phyloP scores from a whole-genome alignment of 2,113 vertebrate species.

The Mustelus asterias region DNA sequence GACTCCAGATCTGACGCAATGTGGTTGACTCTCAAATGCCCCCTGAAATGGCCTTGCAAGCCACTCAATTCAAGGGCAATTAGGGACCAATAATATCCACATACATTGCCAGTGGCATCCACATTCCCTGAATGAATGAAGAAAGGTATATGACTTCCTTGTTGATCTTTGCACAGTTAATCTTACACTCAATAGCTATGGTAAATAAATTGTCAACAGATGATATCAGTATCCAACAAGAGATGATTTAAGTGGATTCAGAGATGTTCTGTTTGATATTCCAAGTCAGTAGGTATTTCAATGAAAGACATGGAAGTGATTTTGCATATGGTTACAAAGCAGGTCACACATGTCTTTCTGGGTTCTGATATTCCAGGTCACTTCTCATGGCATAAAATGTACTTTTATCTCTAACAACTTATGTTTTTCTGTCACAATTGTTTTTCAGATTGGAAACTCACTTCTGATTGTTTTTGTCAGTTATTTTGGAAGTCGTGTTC shows the following conservation, averaged over 20 bases:
- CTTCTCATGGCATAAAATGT: background rate
- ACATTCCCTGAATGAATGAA: too few relatives aligned
- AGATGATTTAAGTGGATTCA: background rate
- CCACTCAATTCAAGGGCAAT: too few relatives aligned
- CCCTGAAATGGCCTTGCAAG: too few relatives aligned
- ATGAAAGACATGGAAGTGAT: background rate
- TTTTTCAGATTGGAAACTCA: conserved; percentile 77
- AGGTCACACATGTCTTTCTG: background rate
- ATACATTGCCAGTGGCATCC: too few relatives aligned
- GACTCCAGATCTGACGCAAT: too few relatives aligned
- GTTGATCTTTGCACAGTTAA: too few relatives aligned
- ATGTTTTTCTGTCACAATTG: conserved; percentile 34
- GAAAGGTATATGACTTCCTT: too few relatives aligned
- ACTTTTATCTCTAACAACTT: background rate
- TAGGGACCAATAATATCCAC: too few relatives aligned
- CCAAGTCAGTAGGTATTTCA: background rate
- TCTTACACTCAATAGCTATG: too few relatives aligned
- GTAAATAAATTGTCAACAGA: too few relatives aligned
- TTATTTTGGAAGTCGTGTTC: conserved; percentile 84
- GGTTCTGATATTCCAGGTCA: background rate
- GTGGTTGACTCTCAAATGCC: too few relatives aligned
- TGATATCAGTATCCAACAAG: background rate
- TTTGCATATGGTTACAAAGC: background rate
- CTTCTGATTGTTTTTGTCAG: conserved; percentile 88
- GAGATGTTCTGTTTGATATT: background rate